A percentile compares a stretch with the other conserved stretches of the same genome.
phyloP scores from a whole-genome alignment of 2,888 invertebrate genomes.

The Hypomecis punctinalis region DNA sequence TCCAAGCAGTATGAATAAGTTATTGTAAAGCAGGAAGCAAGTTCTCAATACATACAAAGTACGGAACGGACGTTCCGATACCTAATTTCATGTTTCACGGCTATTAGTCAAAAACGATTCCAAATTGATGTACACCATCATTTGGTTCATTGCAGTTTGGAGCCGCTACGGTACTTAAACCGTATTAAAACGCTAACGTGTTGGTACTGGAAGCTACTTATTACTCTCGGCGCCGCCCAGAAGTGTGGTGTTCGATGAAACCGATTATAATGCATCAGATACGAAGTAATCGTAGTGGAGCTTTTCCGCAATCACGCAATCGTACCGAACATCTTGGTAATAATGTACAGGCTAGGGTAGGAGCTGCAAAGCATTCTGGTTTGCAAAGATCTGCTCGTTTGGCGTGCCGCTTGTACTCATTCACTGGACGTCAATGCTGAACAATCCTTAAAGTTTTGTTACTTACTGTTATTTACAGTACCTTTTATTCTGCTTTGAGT shows the following conservation, averaged over 20 bases:
- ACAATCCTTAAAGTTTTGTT: no score
- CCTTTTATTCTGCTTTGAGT: no score
- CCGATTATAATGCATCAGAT: conserved; percentile 69
- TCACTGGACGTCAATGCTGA: no score
- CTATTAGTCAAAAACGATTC: conserved; percentile 63
- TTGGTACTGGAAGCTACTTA: conserved; percentile 65
- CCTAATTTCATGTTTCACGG: conserved; percentile 69
- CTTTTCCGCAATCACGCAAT: conserved; percentile 71
- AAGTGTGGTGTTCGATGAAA: conserved; percentile 67
- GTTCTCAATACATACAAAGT: conserved; percentile 17
- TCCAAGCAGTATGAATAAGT: no score
- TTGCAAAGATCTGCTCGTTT: no score
- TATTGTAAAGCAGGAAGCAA: not conserved
- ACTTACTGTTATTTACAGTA: no score
- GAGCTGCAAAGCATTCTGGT: no score
- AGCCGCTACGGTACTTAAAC: conserved; percentile 67
- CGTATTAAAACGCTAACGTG: conserved; percentile 72
- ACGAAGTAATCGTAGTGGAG: conserved; percentile 64
- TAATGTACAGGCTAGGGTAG: not conserved
- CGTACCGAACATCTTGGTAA: conserved; percentile 29
- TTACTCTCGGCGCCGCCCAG: conserved; percentile 65
- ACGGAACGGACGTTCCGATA: conserved; percentile 36
- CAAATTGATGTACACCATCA: conserved; percentile 67
- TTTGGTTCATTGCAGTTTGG: conserved; percentile 59
- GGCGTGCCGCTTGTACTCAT: no score